Base-by-base conservation (phyloP, 35 echinoderm and acorn worm genomes). In the Nesometra sesokonis region DNA sequence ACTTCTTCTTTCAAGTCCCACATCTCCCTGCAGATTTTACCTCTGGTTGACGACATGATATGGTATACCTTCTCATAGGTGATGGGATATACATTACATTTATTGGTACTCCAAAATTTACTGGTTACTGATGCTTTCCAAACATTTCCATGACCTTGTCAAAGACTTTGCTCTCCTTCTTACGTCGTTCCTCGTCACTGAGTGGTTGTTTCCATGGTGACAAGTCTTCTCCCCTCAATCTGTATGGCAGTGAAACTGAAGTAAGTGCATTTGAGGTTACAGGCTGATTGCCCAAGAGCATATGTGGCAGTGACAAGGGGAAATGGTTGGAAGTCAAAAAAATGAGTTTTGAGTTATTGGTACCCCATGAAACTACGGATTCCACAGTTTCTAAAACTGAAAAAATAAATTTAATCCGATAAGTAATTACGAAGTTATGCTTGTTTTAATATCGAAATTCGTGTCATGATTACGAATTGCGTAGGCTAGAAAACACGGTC, bases 151-250 rank as follows among this genome's bases (percentile, higher is more conserved):
- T 90, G 8, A 88, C 92, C 1, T 30, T 31, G 84, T 90, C 36
- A 57, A 93, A 90, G 0, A 90, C 79, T 3, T 34, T 19, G 27
- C 39, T n/a, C 80, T 91, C 85, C 31, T 88, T 94, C 13, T 0
- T 4, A 13, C 35, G 17, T 7, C 78, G 13, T 29, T 79, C 77
- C 38, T 91, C 33, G 21, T 0, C 37, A 19, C 52, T 38, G 13
- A 86, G 29, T n/a, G 17, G 35, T 34, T 77, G 57, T 7, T 8
- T 27, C 32, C 29, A 38, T 34, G n/a, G n/a, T n/a, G n/a, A n/a
- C n/a, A n/a, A n/a, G n/a, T n/a, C n/a, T n/a, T n/a, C n/a, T n/a
- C n/a, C n/a, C n/a, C n/a, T n/a, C n/a, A n/a, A n/a, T n/a, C n/a
- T n/a, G n/a, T n/a, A n/a, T n/a, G 88, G 37, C 5, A 23, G 37